Evolutionary conservation across 2,797 vertebrate species (phyloP).

Genomic region (Eurystomus glaucurus): DNA sequence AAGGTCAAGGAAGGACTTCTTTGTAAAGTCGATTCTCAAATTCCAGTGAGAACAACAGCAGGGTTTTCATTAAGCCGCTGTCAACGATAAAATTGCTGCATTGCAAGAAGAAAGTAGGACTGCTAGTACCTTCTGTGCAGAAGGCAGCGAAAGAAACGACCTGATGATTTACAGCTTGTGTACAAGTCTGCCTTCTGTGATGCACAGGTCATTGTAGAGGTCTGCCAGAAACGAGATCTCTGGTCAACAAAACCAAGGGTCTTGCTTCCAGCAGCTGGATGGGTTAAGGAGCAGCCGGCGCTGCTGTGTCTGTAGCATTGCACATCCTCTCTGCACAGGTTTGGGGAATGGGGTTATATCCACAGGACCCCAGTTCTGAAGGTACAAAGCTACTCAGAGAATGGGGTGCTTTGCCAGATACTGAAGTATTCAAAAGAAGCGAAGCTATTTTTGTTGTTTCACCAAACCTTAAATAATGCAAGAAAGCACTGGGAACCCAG

Average conservation of each 20-base stretch:
- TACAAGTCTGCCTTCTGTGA: background rate
- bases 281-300: background rate
- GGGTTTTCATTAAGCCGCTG: background rate
- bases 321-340: background rate
- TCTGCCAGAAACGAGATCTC: background rate
- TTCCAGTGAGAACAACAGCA: background rate
- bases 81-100: background rate
- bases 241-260: background rate
- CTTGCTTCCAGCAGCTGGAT: background rate
- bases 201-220: too few species aligned
- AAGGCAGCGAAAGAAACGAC: background rate
- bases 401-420: background rate
- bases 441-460: background rate
- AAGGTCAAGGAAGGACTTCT: slow-evolving; percentile 55
- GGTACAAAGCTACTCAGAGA: background rate
- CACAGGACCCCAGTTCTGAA: background rate
- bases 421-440: background rate
- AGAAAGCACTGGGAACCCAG: background rate
- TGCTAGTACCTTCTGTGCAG: background rate
- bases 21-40: background rate
- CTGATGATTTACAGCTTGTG: background rate
- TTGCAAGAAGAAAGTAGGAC: background rate
- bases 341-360: background rate
- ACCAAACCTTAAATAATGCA: background rate
- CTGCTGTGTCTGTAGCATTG: rapidly evolving